A percentile compares a stretch with the other conserved stretches of the same genome.
These are phyloP conservation scores for Spongia lamella DNA, from an alignment of 37 sponge, comb jelly and placozoan species.

Conservation along the genomic window DNA sequence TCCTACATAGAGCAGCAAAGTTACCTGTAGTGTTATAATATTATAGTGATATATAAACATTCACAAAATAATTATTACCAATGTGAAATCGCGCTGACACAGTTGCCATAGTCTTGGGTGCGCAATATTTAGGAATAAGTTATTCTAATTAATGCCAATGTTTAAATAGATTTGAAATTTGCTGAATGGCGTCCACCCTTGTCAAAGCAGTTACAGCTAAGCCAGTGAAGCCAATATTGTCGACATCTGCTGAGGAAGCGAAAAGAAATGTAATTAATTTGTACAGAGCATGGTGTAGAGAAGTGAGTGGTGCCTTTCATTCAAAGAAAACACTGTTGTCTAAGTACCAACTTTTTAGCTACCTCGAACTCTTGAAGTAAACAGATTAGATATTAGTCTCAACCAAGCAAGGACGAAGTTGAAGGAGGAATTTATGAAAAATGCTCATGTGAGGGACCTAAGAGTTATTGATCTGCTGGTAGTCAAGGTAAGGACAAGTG, in stretches of 20 bases:
- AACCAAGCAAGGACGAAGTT: slow-evolving; percentile 59
- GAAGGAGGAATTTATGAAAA: slow-evolving; percentile 80
- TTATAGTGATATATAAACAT: too few relatives aligned
- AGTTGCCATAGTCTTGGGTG: too few relatives aligned
- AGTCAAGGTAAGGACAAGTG: slow-evolving; percentile 66
- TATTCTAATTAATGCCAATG: too few relatives aligned
- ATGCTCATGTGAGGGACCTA: slow-evolving; percentile 88
- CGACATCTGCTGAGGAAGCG: slow-evolving; percentile 74
- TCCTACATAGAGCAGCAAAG: neutral
- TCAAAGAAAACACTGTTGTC: too few relatives aligned
- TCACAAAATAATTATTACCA: too few relatives aligned
- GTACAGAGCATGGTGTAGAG: slow-evolving; percentile 91
- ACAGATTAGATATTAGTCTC: slow-evolving; percentile 55
- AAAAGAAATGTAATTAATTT: slow-evolving; percentile 73
- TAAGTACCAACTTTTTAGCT: slow-evolving; percentile 30
- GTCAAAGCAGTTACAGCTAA: neutral
- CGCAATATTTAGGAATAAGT: too few relatives aligned
- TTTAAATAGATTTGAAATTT: too few relatives aligned
- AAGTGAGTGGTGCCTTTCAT: slow-evolving; percentile 42
- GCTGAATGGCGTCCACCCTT: slow-evolving; percentile 28
- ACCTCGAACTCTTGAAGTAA: slow-evolving; percentile 56
- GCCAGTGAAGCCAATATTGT: slow-evolving; percentile 70
- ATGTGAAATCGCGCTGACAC: too few relatives aligned
- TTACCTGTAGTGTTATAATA: too few relatives aligned
- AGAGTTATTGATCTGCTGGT: slow-evolving; percentile 92